Evolutionary conservation across 2,888 invertebrate genomes (phyloP).

Genomic region (Drosophila anceps): DNA sequence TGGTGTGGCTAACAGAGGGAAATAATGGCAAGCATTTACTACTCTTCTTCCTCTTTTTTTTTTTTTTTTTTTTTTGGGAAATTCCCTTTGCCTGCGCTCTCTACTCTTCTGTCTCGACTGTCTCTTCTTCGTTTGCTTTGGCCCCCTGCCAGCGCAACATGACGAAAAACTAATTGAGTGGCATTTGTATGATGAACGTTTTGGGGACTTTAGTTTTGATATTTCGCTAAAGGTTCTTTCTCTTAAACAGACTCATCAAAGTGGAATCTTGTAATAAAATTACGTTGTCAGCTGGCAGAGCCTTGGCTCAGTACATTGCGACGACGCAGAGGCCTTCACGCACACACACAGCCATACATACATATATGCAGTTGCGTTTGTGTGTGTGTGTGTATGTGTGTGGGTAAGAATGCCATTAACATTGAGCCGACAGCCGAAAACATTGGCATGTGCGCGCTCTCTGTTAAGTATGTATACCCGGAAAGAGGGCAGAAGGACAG

Average conservation of each 20-base stretch:
- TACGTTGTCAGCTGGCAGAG: slow-evolving; percentile 40
- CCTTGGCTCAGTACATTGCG: slow-evolving; percentile 57
- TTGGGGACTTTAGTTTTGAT: slow-evolving; percentile 24
- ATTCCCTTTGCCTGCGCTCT: slow-evolving; percentile 55
- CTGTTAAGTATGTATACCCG: slow-evolving; percentile 43
- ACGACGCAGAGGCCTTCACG: slow-evolving; percentile 52
- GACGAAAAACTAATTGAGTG: slow-evolving; percentile 75
- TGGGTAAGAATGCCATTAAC: slow-evolving; percentile 65
- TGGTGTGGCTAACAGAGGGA: slow-evolving; percentile 42
- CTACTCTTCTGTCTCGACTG: background rate
- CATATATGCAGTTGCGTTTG: slow-evolving; percentile 5
- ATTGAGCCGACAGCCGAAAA: slow-evolving; percentile 56
- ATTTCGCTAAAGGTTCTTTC: slow-evolving; percentile 31
- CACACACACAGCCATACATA: background rate
- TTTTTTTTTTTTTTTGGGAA: slow-evolving; percentile 51
- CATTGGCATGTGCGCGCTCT: slow-evolving; percentile 59
- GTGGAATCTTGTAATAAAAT: slow-evolving; percentile 74
- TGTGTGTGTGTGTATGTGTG: slow-evolving; percentile 22
- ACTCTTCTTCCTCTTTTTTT: background rate
- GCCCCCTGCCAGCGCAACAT: slow-evolving; percentile 56
- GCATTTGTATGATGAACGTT: slow-evolving; percentile 50
- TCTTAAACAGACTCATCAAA: slow-evolving; percentile 62
- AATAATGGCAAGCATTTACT: slow-evolving; percentile 32
- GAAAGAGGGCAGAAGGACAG: slow-evolving; percentile 27
- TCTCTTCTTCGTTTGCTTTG: slow-evolving; percentile 23